These are phyloP conservation scores for Crotalus viridis DNA, from an alignment of 2,113 vertebrate genomes.

Conservation along the genomic window DNA sequence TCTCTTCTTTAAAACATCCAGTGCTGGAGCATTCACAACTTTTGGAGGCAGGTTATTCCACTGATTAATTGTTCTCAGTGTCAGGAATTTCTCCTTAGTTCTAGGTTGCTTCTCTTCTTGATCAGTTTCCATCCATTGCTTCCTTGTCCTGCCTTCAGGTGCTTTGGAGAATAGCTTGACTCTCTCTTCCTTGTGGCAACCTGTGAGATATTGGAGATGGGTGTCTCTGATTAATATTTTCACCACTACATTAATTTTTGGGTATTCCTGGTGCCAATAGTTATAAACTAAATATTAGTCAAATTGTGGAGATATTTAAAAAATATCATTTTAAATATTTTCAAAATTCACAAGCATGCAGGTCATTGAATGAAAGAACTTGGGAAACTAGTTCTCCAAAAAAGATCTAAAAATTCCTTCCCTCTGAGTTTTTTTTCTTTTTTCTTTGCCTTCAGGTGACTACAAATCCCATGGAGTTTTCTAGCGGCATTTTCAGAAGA, in stretches of 20 bases:
- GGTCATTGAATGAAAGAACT: slow-evolving; percentile 48
- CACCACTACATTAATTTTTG: not conserved
- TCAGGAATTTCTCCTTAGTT: no score
- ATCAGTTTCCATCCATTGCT: no score
- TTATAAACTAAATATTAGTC: slow-evolving; percentile 20
- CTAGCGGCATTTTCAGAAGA: not conserved
- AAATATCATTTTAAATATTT: slow-evolving; percentile 10
- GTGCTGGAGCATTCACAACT: no score
- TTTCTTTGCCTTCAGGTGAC: not conserved
- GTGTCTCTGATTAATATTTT: not conserved
- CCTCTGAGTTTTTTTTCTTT: not conserved
- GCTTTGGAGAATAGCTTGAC: no score
- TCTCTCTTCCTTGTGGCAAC: no score
- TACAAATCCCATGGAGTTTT: not conserved
- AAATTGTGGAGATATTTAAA: slow-evolving; percentile 40
- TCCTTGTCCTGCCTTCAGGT: no score
- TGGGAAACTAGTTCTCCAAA: slow-evolving; percentile 32
- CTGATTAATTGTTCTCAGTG: no score
- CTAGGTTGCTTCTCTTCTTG: no score
- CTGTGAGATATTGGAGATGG: not conserved
- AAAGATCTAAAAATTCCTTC: slow-evolving; percentile 38
- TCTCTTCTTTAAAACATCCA: no score
- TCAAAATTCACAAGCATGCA: slow-evolving; percentile 51
- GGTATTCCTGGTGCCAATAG: not conserved
- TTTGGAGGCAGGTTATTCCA: no score